phyloP scores from a whole-genome alignment of 30 jellyfish, hydroid and myxozoan species.

The Hydractinia echinata region DNA sequence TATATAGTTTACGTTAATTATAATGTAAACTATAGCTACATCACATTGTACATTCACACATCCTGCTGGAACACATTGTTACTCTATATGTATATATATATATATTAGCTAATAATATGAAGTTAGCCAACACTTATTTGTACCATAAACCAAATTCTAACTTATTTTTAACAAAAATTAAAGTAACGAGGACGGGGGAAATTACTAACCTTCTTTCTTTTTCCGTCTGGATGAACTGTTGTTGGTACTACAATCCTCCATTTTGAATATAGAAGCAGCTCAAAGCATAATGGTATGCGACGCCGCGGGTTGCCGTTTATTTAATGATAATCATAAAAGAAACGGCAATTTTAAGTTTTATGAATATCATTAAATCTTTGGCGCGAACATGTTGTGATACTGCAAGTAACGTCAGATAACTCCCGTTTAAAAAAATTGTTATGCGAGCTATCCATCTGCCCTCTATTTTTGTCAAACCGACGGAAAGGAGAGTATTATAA shows the following conservation, averaged over 20 bases:
- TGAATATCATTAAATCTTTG: background rate
- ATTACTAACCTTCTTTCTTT: background rate
- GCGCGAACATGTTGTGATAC: slow-evolving; percentile 13
- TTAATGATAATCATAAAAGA: background rate
- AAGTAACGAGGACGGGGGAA: background rate
- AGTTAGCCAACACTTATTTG: too few relatives aligned
- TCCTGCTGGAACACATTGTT: too few relatives aligned
- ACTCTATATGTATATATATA: too few relatives aligned
- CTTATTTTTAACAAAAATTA: background rate
- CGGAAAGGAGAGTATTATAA: too few relatives aligned
- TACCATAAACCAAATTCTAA: background rate
- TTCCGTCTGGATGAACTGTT: background rate
- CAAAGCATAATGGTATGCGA: background rate
- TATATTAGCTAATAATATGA: too few relatives aligned
- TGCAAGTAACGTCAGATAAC: too few relatives aligned
- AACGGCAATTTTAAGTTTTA: background rate
- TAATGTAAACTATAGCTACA: too few relatives aligned
- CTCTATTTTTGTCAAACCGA: too few relatives aligned
- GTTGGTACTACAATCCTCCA: background rate
- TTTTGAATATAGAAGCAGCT: background rate
- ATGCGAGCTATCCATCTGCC: too few relatives aligned
- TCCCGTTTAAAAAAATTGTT: too few relatives aligned
- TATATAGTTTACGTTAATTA: too few relatives aligned
- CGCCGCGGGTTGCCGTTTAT: background rate
- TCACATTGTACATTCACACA: too few relatives aligned